Base-by-base conservation (phyloP, 2,888 invertebrate genomes). In the Caenorhabditis panamensis region DNA sequence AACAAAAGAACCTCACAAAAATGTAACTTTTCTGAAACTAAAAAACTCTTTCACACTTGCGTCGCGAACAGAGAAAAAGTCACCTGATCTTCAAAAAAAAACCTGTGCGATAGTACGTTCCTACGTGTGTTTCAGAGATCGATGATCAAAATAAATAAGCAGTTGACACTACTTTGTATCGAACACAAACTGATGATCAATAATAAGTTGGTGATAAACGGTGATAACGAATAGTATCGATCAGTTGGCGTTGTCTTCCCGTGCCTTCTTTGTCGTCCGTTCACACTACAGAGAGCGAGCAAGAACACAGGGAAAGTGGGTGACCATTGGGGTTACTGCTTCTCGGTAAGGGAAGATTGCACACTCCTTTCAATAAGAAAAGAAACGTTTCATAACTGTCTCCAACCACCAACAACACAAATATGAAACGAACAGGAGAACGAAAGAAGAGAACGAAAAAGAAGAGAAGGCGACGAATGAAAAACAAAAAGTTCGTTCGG, bases 401-500 rank as follows among this genome's bases (percentile, higher is more conserved):
- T n/a, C n/a, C n/a, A n/a, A n/a, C n/a, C n/a, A n/a, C n/a, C n/a
- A n/a, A n/a, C n/a, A n/a, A n/a, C n/a, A n/a, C n/a, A n/a, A n/a
- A n/a, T n/a, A n/a, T n/a, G n/a, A n/a, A n/a, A n/a, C n/a, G n/a
- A n/a, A n/a, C n/a, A n/a, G 54, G 36, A 26, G 9, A 31, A 44
- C 16, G 22, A 26, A 26, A 26, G 28, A 41, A 16, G 41, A 13
- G 16, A 16, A 44, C 16, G 31, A 28, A 66, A 47, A 54, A 28
- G 26, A 22, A 26, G 44, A 47, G 31, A 49, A 59, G 31, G n/a
- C 47, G 69, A 44, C 24, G 22, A 47, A 26, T 26, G 49, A 59
- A 71, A 67, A 71, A 71, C 62, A 62, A 62, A 54, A 56, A 54
- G 62, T 62, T 63, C 71, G 71, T 62, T 71, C 54, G 54, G 37